A percentile compares a stretch with the other conserved stretches of the same genome.
Evolutionary conservation across 1,140 invertebrate species (phyloP).

Genomic region (Leptopilina boulardi): DNA sequence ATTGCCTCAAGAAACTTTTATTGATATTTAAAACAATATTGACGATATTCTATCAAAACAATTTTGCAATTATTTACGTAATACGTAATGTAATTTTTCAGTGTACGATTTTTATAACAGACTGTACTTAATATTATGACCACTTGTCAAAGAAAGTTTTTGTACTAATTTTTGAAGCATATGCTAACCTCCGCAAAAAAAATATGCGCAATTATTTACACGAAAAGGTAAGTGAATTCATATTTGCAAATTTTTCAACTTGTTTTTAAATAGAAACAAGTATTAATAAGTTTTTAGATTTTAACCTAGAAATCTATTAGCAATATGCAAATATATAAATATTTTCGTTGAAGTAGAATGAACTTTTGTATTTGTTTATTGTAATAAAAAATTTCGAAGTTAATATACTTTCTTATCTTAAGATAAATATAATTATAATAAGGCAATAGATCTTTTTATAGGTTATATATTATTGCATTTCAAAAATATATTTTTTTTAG

Average conservation of each 20-base stretch:
- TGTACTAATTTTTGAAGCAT: neutral
- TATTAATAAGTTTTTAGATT: neutral
- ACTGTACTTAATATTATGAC: slow-evolving; percentile 18
- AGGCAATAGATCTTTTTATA: too few species aligned
- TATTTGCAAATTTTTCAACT: neutral
- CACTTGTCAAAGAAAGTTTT: slow-evolving; percentile 12
- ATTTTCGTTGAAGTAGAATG: too few species aligned
- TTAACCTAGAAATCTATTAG: slow-evolving; percentile 4
- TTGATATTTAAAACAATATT: neutral
- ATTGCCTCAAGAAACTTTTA: neutral
- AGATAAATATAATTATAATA: too few species aligned
- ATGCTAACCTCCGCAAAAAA: slow-evolving; percentile 11
- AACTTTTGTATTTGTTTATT: too few species aligned
- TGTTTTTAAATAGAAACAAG: neutral
- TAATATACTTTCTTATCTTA: too few species aligned
- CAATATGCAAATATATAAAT: neutral
- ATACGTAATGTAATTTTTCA: neutral
- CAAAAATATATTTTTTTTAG: too few species aligned
- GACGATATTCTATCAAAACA: neutral
- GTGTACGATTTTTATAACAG: neutral
- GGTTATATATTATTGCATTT: too few species aligned
- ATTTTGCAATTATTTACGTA: neutral
- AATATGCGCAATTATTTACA: slow-evolving; percentile 11
- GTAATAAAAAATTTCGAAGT: too few species aligned
- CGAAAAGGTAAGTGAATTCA: neutral